A percentile compares a stretch with the other conserved stretches of the same genome.
These are phyloP conservation scores for Stegana nigrithorax DNA, from an alignment of 2,888 invertebrate genomes.

Conservation along the genomic window DNA sequence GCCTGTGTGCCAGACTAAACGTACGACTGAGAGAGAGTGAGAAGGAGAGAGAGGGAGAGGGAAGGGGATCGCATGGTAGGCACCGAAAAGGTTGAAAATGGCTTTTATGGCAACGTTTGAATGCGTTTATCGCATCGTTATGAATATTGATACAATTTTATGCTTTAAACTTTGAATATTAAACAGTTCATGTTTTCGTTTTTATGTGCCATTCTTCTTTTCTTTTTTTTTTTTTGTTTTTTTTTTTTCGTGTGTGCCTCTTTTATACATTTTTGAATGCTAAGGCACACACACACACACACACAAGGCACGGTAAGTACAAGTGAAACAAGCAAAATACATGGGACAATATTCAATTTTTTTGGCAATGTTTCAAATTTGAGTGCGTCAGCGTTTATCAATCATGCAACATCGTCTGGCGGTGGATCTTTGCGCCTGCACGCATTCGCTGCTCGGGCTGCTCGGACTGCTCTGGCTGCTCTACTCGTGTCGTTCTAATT, in stretches of 20 bases:
- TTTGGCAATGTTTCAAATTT: conserved; percentile 39
- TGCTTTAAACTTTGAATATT: conserved; percentile 59
- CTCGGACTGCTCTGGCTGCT: not conserved
- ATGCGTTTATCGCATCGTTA: conserved; percentile 55
- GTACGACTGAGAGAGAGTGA: conserved; percentile 19
- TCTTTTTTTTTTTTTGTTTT: conserved; percentile 4
- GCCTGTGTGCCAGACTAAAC: not conserved
- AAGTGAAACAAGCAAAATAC: no score
- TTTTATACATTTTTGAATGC: no score
- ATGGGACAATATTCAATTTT: not conserved
- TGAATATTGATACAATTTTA: conserved; percentile 61
- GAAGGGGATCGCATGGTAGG: no score
- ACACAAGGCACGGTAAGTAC: no score
- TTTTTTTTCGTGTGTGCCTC: conserved; percentile 5
- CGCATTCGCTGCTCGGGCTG: not conserved
- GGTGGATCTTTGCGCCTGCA: not conserved
- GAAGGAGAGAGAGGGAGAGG: no score
- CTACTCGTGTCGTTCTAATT: not conserved
- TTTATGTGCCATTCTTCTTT: not conserved
- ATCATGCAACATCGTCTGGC: not conserved
- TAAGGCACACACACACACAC: no score
- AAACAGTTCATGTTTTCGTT: conserved; percentile 42
- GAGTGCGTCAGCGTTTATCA: conserved; percentile 34
- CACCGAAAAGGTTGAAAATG: conserved; percentile 16
- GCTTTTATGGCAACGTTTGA: conserved; percentile 42